A percentile compares a stretch with the other conserved stretches of the same genome.
Evolutionary conservation across 1,140 invertebrate species (phyloP).

Genomic region (Dinoponera quadriceps): DNA sequence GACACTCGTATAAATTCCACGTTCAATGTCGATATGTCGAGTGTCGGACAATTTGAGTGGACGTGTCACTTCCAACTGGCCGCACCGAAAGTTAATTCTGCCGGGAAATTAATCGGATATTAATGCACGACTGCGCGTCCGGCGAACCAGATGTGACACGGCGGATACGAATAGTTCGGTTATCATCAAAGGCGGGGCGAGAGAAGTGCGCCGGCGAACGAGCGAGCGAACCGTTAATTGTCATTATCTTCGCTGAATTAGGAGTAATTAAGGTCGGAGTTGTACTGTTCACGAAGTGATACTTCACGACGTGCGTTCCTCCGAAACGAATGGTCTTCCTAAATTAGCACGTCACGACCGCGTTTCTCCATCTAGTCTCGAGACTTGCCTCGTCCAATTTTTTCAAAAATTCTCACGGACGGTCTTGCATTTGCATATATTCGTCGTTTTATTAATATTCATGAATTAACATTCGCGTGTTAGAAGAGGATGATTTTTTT

Average conservation of each 20-base stretch:
- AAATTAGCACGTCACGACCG: background rate
- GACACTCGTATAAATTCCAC: too few relatives aligned
- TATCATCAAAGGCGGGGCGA: conserved; percentile 35
- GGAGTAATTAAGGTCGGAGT: conserved; percentile 65
- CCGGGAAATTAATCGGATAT: conserved; percentile 44
- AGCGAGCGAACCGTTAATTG: conserved; percentile 62
- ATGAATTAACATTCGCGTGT: background rate
- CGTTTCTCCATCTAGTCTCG: background rate
- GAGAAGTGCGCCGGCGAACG: conserved; percentile 4
- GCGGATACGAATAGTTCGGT: conserved; percentile 39
- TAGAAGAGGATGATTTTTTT: background rate
- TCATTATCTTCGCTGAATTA: conserved; percentile 59
- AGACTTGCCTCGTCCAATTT: background rate
- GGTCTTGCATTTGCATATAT: background rate
- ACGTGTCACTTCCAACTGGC: background rate
- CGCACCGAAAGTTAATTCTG: conserved; percentile 24
- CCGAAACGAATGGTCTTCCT: conserved; percentile 21
- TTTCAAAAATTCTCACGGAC: background rate
- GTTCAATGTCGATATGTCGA: too few relatives aligned
- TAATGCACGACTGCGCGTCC: background rate
- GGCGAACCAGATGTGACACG: conserved; percentile 10
- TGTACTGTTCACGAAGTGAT: background rate
- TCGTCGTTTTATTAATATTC: background rate
- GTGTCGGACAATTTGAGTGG: background rate
- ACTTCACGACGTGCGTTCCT: background rate